These are phyloP conservation scores for Sylvilagus floridanus DNA, from an alignment of 2,797 vertebrate species.

Conservation along the genomic window DNA sequence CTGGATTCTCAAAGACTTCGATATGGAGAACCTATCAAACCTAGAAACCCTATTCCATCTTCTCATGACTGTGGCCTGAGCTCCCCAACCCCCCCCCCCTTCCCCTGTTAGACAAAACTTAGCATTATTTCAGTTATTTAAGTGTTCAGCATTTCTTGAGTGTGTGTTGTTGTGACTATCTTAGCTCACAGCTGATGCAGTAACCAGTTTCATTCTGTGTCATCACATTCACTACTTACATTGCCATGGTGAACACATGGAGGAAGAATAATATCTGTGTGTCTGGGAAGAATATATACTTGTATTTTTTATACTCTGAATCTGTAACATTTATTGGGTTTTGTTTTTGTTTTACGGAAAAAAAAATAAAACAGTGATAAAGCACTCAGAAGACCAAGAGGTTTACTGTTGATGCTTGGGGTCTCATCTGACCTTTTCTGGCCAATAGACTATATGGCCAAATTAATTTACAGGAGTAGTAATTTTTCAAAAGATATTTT, in stretches of 20 bases:
- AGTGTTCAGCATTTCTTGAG: conserved; percentile 76
- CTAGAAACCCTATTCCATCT: conserved; percentile 79
- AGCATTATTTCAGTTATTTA: conserved; percentile 82
- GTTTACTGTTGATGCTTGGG: too few species aligned
- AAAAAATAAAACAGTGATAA: conserved; percentile 56
- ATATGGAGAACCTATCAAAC: conserved; percentile 79
- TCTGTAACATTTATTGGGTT: conserved; percentile 89
- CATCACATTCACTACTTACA: conserved; percentile 88
- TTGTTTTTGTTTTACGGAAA: conserved; percentile 88
- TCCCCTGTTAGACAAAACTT: conserved; percentile 71
- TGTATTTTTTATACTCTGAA: conserved; percentile 89
- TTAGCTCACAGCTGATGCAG: conserved; percentile 79
- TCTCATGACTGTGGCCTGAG: conserved; percentile 83
- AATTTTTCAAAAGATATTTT: conserved; percentile 86
- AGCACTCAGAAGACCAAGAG: too few species aligned
- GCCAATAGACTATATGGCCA: conserved; percentile 88
- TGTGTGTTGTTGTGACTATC: conserved; percentile 72
- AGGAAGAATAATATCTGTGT: conserved; percentile 84
- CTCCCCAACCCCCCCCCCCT: conserved; percentile 53
- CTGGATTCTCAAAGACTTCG: conserved; percentile 82
- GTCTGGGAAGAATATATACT: conserved; percentile 89
- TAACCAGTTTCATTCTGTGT: conserved; percentile 84
- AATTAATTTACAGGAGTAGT: conserved; percentile 88
- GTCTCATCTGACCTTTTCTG: conserved; percentile 82
- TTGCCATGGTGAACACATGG: conserved; percentile 87